These are phyloP conservation scores for Thamnophis sirtalis DNA, from an alignment of 2,113 vertebrate species.

Conservation along the genomic window DNA sequence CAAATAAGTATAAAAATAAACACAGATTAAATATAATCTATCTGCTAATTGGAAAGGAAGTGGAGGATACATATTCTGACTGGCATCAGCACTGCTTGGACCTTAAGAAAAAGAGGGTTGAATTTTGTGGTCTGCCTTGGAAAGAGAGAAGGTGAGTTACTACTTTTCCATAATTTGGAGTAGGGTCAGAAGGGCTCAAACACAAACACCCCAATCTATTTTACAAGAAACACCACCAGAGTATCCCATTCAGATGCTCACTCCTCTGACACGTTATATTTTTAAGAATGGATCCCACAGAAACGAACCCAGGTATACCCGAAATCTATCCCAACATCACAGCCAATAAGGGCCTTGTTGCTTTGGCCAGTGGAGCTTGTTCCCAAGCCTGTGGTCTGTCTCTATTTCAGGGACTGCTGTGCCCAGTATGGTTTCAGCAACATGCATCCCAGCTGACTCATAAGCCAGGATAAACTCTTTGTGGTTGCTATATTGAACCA, in stretches of 20 bases:
- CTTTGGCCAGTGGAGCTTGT: slow-evolving; percentile 18
- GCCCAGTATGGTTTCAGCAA: slow-evolving; percentile 71
- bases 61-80: neutral
- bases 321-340: slow-evolving; percentile 15
- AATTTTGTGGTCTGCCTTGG: neutral
- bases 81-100: neutral
- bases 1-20: neutral
- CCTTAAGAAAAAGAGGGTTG: neutral
- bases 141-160: neutral
- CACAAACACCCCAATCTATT: neutral
- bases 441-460: slow-evolving; percentile 69
- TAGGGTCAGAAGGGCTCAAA: neutral
- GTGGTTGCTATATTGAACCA: slow-evolving; percentile 60
- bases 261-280: neutral
- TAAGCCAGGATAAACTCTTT: slow-evolving; percentile 65
- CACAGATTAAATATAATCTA: neutral
- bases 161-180: neutral
- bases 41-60: neutral
- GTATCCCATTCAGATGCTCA: neutral
- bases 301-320: slow-evolving; percentile 3
- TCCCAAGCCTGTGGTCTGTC: slow-evolving; percentile 53
- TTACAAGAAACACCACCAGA: slow-evolving; percentile 1
- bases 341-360: slow-evolving; percentile 21
- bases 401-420: slow-evolving; percentile 51
- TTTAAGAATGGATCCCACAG: slow-evolving; percentile 4